Conservation (phyloP, 2,797 vertebrate species). For the Sitta carolinensis region DNA sequence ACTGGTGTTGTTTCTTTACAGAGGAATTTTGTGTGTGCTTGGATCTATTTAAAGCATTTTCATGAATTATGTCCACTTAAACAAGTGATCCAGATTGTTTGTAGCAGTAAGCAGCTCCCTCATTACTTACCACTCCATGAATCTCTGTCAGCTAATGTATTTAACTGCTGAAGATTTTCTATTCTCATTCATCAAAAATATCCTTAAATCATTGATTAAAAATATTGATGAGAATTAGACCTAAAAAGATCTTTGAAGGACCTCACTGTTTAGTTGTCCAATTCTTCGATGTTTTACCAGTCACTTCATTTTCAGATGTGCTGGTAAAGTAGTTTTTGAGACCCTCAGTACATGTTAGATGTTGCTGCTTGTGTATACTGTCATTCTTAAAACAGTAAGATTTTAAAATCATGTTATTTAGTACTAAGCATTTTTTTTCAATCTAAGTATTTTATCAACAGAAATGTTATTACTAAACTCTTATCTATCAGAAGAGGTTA, state of each 20-base stretch:
- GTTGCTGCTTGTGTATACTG: neutral
- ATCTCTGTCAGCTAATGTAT: neutral
- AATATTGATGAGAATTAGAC: neutral
- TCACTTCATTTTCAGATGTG: neutral
- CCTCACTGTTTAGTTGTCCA: neutral
- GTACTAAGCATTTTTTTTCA: neutral
- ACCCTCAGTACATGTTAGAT: neutral
- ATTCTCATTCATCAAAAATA: slow-evolving; percentile 2
- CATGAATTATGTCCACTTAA: neutral
- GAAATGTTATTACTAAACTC: neutral
- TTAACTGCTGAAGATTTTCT: neutral
- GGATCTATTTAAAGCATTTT: neutral
- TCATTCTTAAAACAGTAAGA: neutral
- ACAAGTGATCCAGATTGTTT: neutral
- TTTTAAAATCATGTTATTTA: neutral
- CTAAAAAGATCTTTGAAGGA: neutral
- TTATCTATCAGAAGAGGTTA: neutral
- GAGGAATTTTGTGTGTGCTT: neutral
- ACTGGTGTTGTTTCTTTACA: neutral
- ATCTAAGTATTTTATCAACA: neutral
- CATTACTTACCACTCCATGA: neutral
- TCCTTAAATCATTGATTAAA: neutral
- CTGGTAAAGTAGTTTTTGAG: neutral
- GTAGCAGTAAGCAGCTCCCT: neutral
- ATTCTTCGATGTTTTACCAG: neutral